These are phyloP conservation scores for Cecidostiba fungosa DNA, from an alignment of 2,888 invertebrate genomes.

Conservation along the genomic window DNA sequence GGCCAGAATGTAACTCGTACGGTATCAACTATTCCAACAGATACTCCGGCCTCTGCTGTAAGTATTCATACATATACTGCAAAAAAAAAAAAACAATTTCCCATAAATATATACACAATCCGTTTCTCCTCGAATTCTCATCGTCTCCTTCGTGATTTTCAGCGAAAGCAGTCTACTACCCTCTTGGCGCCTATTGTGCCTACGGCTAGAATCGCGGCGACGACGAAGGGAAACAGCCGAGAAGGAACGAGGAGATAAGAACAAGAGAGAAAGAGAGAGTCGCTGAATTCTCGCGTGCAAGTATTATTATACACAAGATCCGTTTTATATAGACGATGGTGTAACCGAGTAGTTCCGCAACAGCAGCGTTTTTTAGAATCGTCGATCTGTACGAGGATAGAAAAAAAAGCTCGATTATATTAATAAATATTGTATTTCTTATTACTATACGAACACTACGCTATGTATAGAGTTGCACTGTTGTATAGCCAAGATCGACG, in stretches of 20 bases:
- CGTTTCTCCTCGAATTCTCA: conserved; percentile 35
- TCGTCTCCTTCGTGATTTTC: conserved; percentile 62
- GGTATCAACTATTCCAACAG: conserved; percentile 87
- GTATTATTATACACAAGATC: not conserved
- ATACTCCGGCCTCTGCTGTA: conserved; percentile 90
- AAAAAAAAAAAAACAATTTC: not conserved
- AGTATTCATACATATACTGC: conserved; percentile 75
- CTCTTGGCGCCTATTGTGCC: conserved; percentile 72
- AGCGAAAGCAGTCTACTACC: conserved; percentile 73
- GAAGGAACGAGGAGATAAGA: conserved; percentile 1
- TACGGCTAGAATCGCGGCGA: conserved; percentile 68
- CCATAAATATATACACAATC: conserved; percentile 15
- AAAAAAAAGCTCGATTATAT: not conserved
- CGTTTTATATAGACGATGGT: not conserved
- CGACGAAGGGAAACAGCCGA: not conserved
- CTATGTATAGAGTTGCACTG: not conserved
- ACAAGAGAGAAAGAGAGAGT: conserved; percentile 1
- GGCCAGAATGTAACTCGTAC: conserved; percentile 86
- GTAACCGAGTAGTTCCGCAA: not conserved
- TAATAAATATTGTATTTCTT: not conserved
- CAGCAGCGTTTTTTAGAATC: not conserved
- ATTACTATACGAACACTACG: not conserved
- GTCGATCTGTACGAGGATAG: not conserved
- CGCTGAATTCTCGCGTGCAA: not conserved
- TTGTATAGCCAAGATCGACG: not conserved